Percentiles rank a stretch among this genome's conserved stretches.
These are phyloP conservation scores for Dexiosoma caninum DNA, from an alignment of 2,888 invertebrate genomes.

Conservation along the genomic window DNA sequence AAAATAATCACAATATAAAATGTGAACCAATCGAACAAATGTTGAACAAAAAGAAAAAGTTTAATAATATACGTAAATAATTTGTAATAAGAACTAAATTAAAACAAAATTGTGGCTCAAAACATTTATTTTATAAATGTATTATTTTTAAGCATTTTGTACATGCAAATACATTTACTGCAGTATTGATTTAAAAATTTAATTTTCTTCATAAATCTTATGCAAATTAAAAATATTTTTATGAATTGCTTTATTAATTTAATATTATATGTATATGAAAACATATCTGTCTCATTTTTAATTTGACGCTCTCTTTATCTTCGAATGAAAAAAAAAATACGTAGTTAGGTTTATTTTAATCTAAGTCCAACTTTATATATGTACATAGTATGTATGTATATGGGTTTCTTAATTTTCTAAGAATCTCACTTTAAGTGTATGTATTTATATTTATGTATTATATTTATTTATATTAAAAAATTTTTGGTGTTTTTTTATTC, in stretches of 20 bases:
- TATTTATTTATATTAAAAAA: conserved; percentile 34
- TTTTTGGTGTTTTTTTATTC: conserved; percentile 37
- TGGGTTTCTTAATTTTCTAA: conserved; percentile 42
- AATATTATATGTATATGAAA: conserved; percentile 29
- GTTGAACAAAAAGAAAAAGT: conserved; percentile 23
- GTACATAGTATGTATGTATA: background rate
- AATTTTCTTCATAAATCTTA: no score
- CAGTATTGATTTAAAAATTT: no score
- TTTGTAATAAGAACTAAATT: conserved; percentile 51
- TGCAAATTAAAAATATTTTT: no score
- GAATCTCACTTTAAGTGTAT: conserved; percentile 50
- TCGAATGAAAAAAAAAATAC: conserved; percentile 18
- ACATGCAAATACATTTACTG: background rate
- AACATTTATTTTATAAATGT: conserved; percentile 44
- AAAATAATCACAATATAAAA: conserved; percentile 1
- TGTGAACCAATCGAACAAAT: conserved; percentile 40
- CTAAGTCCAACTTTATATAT: background rate
- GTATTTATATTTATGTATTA: conserved; percentile 36
- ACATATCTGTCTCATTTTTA: conserved; percentile 42
- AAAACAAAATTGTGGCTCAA: conserved; percentile 45
- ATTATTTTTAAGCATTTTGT: conserved; percentile 1
- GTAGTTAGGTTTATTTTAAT: conserved; percentile 43
- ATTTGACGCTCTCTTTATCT: conserved; percentile 33
- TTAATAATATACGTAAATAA: conserved; percentile 42
- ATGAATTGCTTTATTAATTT: background rate